Evolutionary conservation across 2,888 invertebrate species (phyloP).

Genomic region (Lamellibrachia satsuma): DNA sequence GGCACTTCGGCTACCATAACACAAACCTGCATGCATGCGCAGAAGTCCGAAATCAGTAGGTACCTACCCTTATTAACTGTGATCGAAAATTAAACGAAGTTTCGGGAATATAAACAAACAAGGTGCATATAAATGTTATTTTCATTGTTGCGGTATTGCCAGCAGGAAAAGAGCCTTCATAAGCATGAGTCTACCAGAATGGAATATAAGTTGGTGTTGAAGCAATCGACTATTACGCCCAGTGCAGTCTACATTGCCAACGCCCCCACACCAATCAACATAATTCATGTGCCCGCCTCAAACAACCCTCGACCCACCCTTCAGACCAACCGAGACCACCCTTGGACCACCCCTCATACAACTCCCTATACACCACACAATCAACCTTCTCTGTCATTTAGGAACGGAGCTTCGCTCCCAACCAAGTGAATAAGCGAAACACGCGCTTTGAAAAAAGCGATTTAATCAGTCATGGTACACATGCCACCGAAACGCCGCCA

Average conservation of each 20-base stretch:
- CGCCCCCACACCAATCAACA: background rate
- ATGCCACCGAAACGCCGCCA: background rate
- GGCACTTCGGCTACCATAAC: too few relatives aligned
- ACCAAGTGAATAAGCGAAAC: conserved; percentile 12
- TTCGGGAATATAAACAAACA: too few relatives aligned
- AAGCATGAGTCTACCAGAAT: too few relatives aligned
- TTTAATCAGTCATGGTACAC: conserved; percentile 10
- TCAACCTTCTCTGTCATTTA: background rate
- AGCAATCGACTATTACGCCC: background rate
- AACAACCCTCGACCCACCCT: background rate
- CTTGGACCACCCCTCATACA: background rate
- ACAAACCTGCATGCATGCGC: too few relatives aligned
- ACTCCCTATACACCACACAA: background rate
- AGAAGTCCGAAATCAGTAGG: too few relatives aligned
- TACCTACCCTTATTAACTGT: too few relatives aligned
- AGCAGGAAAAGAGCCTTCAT: too few relatives aligned
- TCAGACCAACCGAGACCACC: background rate
- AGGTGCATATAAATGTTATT: too few relatives aligned
- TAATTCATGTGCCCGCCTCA: background rate
- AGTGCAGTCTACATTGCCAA: background rate
- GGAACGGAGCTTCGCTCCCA: background rate
- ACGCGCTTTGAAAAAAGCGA: conserved; percentile 8
- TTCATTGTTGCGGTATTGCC: too few relatives aligned
- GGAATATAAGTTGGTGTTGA: background rate
- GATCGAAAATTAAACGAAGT: too few relatives aligned